A percentile compares a stretch with the other conserved stretches of the same genome.
Conservation (phyloP, 2,113 vertebrate species). For the Brachionichthys hirsutus region DNA sequence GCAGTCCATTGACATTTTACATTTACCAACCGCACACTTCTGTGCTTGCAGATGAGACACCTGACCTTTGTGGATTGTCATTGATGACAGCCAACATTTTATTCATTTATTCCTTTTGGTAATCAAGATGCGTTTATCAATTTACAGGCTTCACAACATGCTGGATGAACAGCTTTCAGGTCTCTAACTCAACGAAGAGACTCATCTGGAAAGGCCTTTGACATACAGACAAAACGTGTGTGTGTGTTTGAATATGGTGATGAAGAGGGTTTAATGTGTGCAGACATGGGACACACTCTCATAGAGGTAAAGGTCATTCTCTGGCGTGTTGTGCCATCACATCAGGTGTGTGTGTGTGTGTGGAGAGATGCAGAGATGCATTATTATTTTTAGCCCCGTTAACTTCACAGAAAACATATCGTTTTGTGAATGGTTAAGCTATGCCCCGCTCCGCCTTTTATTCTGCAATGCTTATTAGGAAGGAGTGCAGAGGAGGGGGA, state of each 20-base stretch:
- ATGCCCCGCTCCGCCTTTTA: slow-evolving; percentile 33
- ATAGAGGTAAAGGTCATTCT: slow-evolving; percentile 12
- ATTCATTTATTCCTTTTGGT: too few relatives aligned
- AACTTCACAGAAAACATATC: slow-evolving; percentile 30
- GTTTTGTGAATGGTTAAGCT: slow-evolving; percentile 52
- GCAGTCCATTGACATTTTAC: neutral
- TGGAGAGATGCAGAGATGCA: slow-evolving; percentile 41
- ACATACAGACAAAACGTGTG: neutral
- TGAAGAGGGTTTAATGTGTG: slow-evolving; percentile 13
- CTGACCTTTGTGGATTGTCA: neutral
- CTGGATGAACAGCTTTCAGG: slow-evolving; percentile 1
- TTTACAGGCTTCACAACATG: neutral
- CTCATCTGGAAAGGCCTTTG: slow-evolving; percentile 7
- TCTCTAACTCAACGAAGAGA: slow-evolving; percentile 4
- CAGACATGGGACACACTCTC: slow-evolving; percentile 1
- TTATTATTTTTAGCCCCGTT: slow-evolving; percentile 55
- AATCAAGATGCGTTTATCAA: neutral
- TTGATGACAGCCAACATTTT: neutral
- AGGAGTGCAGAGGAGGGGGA: slow-evolving; percentile 18
- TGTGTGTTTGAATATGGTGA: slow-evolving; percentile 1
- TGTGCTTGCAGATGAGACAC: neutral
- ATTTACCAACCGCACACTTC: neutral
- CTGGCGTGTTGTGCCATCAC: neutral
- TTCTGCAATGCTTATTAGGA: slow-evolving; percentile 44
- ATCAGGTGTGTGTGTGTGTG: slow-evolving; percentile 1